Evolutionary conservation across 2,113 vertebrate species (phyloP), one percentile per base, ranked within the genome.

Genomic region (Lasiurus cinereus): DNA sequence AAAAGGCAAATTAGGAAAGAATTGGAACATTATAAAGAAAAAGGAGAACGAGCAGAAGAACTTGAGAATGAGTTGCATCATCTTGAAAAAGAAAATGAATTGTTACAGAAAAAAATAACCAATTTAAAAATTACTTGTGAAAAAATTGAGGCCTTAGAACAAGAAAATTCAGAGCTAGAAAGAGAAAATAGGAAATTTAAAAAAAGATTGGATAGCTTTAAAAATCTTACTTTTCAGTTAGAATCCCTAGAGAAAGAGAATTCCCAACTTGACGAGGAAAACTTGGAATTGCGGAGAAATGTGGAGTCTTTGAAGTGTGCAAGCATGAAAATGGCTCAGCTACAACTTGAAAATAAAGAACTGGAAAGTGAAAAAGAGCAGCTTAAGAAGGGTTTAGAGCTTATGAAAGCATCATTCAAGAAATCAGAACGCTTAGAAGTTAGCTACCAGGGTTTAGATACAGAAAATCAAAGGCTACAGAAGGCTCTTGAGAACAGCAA

Each of bases 391-490:
- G 99, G 98, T 90, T 97, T 99, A 84, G 99, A 99, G 46, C 98
- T 99, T 83, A 99, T 99, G 97, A 99, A 99, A 98, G 99, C 99
- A 62, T 99, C 99, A 0, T 99, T 98, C 83, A 99, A 99, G 97
- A 99, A 99, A 96, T 99, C 98, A 0, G 99, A 99, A 89, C 98
- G 99, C 82, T 98, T 99, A 96, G 99, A 99, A 98, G 99, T 99
- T 92, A 99, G 99, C 97, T 99, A 99, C 97, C 99, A 99, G 95
- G 99, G 99, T 94, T 98, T 99, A 95, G 99, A 99, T 97, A 99
- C 99, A 0, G 99, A 99, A 98, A 99, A 99, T 98, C 99, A 99
- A 98, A 99, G 99, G 56, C 98, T 99, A 10, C 99, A 99, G 98
- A 99, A 99, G 97, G 99, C 99, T 85, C 97, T 99, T 54, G 99